These are phyloP conservation scores for Yasuhikotakia modesta DNA, from an alignment of 2,797 vertebrate genomes.

Conservation along the genomic window DNA sequence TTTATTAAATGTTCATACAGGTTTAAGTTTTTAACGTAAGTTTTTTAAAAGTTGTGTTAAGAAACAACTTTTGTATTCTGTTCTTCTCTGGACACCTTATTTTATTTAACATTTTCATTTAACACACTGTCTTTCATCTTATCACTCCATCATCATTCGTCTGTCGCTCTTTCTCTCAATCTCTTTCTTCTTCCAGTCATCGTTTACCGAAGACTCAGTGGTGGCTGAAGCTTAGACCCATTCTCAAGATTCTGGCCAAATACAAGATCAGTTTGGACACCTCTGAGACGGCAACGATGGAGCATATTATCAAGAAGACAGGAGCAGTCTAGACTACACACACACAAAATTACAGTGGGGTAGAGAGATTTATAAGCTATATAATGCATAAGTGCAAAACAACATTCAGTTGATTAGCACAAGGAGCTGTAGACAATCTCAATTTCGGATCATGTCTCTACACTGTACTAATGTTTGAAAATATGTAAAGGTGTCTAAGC, in stretches of 20 bases:
- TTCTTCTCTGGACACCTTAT: too few species aligned
- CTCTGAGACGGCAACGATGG: constrained; percentile 83
- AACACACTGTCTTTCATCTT: background rate
- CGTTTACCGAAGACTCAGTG: constrained; percentile 90
- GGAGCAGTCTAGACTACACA: constrained; percentile 36
- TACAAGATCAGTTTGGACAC: constrained; percentile 88
- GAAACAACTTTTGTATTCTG: too few species aligned
- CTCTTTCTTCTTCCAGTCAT: constrained; percentile 74
- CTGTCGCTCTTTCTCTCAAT: background rate
- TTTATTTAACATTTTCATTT: background rate
- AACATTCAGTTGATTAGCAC: constrained; percentile 1
- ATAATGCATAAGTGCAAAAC: background rate
- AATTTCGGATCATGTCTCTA: background rate
- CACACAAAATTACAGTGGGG: background rate
- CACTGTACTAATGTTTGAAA: background rate
- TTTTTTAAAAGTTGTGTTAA: too few species aligned
- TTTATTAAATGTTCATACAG: too few species aligned
- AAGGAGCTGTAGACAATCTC: too few species aligned
- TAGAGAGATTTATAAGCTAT: background rate
- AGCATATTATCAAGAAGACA: constrained; percentile 83
- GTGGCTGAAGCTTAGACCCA: constrained; percentile 93
- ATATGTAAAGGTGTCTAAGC: background rate
- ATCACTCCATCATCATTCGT: background rate
- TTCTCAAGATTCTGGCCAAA: constrained; percentile 94
- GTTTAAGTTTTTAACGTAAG: too few species aligned